Conservation (phyloP, 2,888 invertebrate genomes). For the Amaurobius ferox region DNA sequence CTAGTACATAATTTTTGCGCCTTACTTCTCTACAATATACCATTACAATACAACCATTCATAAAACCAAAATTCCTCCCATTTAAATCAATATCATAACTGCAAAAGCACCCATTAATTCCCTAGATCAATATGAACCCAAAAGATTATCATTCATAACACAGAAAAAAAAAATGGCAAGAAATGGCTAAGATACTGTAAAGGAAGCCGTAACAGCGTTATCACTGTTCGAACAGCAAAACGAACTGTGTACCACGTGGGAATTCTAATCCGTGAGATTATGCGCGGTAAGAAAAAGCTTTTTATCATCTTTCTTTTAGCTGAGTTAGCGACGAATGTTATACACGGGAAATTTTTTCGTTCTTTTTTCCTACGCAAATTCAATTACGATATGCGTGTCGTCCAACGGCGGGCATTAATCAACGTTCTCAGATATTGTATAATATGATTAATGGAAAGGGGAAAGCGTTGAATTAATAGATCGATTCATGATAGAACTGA, state of each 20-base stretch:
- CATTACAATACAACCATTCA: no score
- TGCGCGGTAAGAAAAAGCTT: conserved; percentile 2
- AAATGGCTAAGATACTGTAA: neutral
- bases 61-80: no score
- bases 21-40: no score
- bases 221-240: conserved; percentile 16
- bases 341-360: conserved; percentile 38
- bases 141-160: conserved; percentile 2
- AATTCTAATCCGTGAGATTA: neutral
- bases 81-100: neutral
- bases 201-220: conserved; percentile 3
- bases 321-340: conserved; percentile 27
- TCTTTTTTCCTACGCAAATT: conserved; percentile 33
- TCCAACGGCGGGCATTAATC: conserved; percentile 44
- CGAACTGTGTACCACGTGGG: neutral
- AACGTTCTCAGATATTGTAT: conserved; percentile 22
- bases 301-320: conserved; percentile 10
- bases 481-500: conserved; percentile 13
- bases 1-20: no score
- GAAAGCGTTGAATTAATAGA: conserved; percentile 4
- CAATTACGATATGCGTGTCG: conserved; percentile 46
- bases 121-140: neutral
- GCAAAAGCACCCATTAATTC: neutral
- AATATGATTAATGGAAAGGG: conserved; percentile 17
- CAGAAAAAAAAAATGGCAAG: neutral